These are phyloP conservation scores for Poecilia wingei DNA, from an alignment of 2,797 vertebrate species.

Conservation along the genomic window DNA sequence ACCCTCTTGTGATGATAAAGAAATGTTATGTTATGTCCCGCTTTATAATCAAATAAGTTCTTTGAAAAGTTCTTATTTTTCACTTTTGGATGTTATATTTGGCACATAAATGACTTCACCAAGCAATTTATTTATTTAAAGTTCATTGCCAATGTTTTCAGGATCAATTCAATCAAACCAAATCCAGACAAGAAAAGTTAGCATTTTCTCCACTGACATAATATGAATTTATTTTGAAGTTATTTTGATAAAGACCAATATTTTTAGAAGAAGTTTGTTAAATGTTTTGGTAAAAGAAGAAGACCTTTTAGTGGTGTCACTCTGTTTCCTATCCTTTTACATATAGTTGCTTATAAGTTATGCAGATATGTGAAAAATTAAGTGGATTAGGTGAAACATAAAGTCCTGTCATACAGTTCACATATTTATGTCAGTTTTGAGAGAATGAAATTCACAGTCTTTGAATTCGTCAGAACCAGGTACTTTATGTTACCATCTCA, in stretches of 20 bases:
- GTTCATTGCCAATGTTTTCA: background rate
- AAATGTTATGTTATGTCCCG: background rate
- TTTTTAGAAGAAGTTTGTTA: background rate
- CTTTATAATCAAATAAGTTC: background rate
- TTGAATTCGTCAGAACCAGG: background rate
- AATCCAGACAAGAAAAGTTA: background rate
- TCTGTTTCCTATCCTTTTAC: background rate
- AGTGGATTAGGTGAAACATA: background rate
- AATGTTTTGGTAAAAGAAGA: background rate
- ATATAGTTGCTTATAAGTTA: background rate
- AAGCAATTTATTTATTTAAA: background rate
- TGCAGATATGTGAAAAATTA: background rate
- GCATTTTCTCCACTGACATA: background rate
- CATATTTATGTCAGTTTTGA: background rate
- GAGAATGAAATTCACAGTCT: background rate
- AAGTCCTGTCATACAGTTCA: background rate
- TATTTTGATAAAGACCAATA: background rate
- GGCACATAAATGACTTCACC: background rate
- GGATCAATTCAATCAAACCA: background rate
- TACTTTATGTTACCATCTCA: background rate
- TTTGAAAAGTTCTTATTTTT: background rate
- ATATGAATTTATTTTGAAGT: background rate
- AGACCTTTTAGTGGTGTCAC: background rate
- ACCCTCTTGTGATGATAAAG: background rate
- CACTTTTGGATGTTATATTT: background rate